Evolutionary conservation across 1,140 invertebrate species (phyloP), one percentile per base, ranked within the genome.

Genomic region (Leptinotarsa texana): DNA sequence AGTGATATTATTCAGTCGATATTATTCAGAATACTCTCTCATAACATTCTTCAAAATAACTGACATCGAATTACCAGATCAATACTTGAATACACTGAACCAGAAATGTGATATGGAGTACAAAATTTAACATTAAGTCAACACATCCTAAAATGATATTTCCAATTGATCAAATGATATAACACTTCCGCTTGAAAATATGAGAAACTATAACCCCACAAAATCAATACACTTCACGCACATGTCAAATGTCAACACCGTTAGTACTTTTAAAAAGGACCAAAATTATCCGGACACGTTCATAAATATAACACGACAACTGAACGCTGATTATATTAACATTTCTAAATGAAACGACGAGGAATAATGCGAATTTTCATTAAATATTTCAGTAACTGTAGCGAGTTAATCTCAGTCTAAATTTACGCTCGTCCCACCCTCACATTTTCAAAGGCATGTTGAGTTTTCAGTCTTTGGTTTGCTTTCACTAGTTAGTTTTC

Each of bases 361-460:
- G 77, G 72, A 78, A 78, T 78, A 78, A 78, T 78, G 77, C 77
- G 77, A 78, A 78, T 75, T 78, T 78, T 72, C 74, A 76, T 78
- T 78, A 74, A 78, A 78, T 74, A 75, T 75, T 78, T 71, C 77
- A 74, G 71, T 75, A 76, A 78, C 77, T 73, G 77, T 74, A 70
- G 69, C 77, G 73, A 75, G 75, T 78, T 76, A 78, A 76, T 78
- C 75, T 71, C 69, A 74, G 63, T 78, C 77, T 78, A 78, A 78
- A 78, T 78, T 78, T 78, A 78, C 74, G 75, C 70, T 65, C 74
- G 66, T 75, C 73, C 73, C 77, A 74, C 77, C 77, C 77, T 75
- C 77, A 78, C 77, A 78, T 76, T 78, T 78, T 73, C 71, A 73
- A 61, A 73, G 71, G 61, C 71, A 73, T 65, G 71, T 33, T 73